Evolutionary conservation across 1,140 invertebrate species (phyloP), one percentile per base, ranked within the genome.

Genomic region (Drosophila lacteicornis): DNA sequence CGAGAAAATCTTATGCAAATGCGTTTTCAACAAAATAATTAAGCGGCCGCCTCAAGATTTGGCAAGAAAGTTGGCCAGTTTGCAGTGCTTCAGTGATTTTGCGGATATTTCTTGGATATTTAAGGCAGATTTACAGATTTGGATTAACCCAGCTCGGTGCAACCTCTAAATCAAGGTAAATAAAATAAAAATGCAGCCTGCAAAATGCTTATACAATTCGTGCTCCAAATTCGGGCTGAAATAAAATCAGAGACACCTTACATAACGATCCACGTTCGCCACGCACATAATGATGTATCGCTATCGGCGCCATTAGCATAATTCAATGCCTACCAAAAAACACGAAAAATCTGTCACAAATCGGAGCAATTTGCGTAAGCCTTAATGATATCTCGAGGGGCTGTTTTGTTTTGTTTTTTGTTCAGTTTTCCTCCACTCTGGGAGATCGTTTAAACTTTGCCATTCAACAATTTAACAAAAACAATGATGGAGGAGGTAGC

Each of bases 211-310:
- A 82, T 78, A 82, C 74, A 82, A 82, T 77, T 62, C 60, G 75
- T 79, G 77, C 67, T 79, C 76, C 77, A 60, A 57, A 74, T 79
- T 79, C 40, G 30, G 36, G 25, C n/a, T 53, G 30, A 60, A 60
- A 53, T 53, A n/a, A 53, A 62, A 15, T 30, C 30, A 27, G 8
- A 50, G 27, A 19, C 45, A 25, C 45, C 76, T 65, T 73, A 53
- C 43, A 73, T 79, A 74, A 79, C 78, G 77, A 79, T 60, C 57
- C 42, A 51, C 46, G 27, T n/a, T 58, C 15, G 49, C 69, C 60
- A 80, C 76, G 80, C 69, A 73, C 81, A 75, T 84, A 84, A 83
- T 83, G 77, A 83, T 83, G 70, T 80, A 84, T 83, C 78, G 77
- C 68, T 73, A 66, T 55, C 66, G 68, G 42, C 19, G 57, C 43